Conservation (phyloP, 2,888 invertebrate species). For the Oscheius myriophilus region DNA sequence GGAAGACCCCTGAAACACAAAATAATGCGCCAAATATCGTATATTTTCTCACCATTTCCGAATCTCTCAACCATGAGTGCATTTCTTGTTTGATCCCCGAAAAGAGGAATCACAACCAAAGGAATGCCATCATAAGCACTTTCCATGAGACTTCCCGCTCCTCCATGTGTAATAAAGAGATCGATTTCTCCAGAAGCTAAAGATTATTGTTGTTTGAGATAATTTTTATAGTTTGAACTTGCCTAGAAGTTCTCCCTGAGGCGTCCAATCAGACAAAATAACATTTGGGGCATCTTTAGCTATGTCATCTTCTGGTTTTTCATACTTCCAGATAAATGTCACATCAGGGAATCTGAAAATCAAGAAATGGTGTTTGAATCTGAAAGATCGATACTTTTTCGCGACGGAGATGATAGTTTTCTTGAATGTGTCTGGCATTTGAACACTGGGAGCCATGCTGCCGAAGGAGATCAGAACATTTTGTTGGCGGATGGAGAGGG, state of each 20-base stretch:
- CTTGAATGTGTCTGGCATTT: slow-evolving; percentile 20
- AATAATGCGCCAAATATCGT: too few species aligned
- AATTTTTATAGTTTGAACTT: background rate
- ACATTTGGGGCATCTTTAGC: slow-evolving; percentile 12
- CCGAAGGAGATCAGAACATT: slow-evolving; percentile 28
- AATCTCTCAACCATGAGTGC: slow-evolving; percentile 20
- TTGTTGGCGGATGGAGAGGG: slow-evolving; percentile 6
- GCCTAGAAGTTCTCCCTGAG: slow-evolving; percentile 19
- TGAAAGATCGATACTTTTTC: slow-evolving; percentile 2
- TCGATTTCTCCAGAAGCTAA: slow-evolving; percentile 20
- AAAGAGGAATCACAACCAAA: slow-evolving; percentile 16
- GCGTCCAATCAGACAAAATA: slow-evolving; percentile 14
- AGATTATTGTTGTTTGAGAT: background rate
- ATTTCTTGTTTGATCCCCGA: slow-evolving; percentile 27
- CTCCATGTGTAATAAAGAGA: slow-evolving; percentile 28
- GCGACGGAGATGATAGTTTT: slow-evolving; percentile 20
- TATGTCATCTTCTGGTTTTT: slow-evolving; percentile 36
- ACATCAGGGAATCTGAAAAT: slow-evolving; percentile 16
- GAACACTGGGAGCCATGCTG: slow-evolving; percentile 13
- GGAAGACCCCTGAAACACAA: too few species aligned
- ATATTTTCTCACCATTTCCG: slow-evolving; percentile 1
- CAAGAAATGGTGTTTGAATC: too few species aligned
- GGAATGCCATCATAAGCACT: slow-evolving; percentile 22
- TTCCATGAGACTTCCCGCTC: slow-evolving; percentile 28
- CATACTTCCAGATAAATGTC: slow-evolving; percentile 61